Conservation (phyloP, 2,797 vertebrate genomes). For the Sebastes nivosus region DNA sequence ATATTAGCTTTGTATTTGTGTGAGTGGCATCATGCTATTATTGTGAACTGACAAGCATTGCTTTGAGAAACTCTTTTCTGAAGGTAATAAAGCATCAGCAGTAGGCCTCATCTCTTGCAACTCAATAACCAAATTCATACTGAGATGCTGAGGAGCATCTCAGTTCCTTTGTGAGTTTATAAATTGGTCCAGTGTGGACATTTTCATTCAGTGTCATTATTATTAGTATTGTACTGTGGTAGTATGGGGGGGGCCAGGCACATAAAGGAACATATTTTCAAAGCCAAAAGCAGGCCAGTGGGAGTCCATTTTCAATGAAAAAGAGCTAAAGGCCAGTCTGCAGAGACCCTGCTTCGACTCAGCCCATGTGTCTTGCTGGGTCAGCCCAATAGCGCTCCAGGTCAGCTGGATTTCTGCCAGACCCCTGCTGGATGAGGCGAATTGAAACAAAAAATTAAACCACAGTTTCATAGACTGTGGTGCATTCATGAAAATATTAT, state of each 20-base stretch:
- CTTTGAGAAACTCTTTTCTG: conserved; percentile 57
- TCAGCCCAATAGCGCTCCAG: conserved; percentile 54
- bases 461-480: conserved; percentile 17
- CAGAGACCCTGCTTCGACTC: conserved; percentile 38
- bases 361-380: conserved; percentile 63
- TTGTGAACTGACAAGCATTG: conserved; percentile 57
- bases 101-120: conserved; percentile 59
- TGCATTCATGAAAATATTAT: conserved; percentile 38
- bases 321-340: conserved; percentile 64
- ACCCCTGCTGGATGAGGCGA: conserved; percentile 37
- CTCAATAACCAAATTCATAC: conserved; percentile 68
- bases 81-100: conserved; percentile 69
- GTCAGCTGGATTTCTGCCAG: conserved; percentile 53
- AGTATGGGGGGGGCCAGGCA: conserved; percentile 40
- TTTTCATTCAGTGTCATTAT: conserved; percentile 65
- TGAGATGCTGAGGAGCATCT: conserved; percentile 62
- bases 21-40: conserved; percentile 44
- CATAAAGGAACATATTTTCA: conserved; percentile 70
- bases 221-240: conserved; percentile 59
- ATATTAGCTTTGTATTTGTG: conserved; percentile 50
- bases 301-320: conserved; percentile 67
- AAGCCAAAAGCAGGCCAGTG: conserved; percentile 64
- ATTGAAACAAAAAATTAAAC: conserved; percentile 39
- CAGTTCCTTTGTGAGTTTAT: conserved; percentile 57
- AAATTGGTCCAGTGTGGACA: conserved; percentile 60